Evolutionary conservation across 64 coral and sea anemone species (phyloP), one percentile per base, ranked within the genome.

Genomic region (Platygyra sinensis): DNA sequence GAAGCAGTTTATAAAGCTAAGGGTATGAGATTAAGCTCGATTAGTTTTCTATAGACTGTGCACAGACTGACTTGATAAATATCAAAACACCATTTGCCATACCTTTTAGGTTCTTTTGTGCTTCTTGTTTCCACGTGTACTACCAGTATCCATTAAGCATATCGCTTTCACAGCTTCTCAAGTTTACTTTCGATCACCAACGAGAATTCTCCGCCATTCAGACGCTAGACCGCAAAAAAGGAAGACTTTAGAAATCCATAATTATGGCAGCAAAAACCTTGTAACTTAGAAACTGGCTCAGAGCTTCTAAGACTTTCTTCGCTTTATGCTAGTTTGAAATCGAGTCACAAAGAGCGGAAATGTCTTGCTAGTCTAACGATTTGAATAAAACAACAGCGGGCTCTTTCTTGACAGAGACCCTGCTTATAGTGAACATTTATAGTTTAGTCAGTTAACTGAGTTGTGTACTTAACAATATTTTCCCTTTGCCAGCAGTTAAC

Each of bases 401-500:
- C 81, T 24, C 25, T 1, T 36, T 84, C 36, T 71, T 51, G 62
- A 72, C 60, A 71, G 19, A 85, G 62, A 17, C 32, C 46, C 20
- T 46, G 61, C 24, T 28, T 30, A 5, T 24, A 28, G 63, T 29
- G 24, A 65, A 28, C 63, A 71, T 85, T 72, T 71, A 85, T 85
- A 72, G 33, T 51, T 71, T 17, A 85, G 81, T 46, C 3, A 46
- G 42, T 72, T 71, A 64, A 67, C 60, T 51, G 81, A 71, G 63
- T 71, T 85, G 81, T 85, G 81, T 85, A 85, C 81, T 46, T 67
- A 85, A 49, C 81, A 72, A 72, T 85, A 72, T 85, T 85, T 85
- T 85, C 63, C 22, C 63, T 85, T 22, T 71, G 60, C 30, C 83
- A 78, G 86, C 87, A 89, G 92, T 91, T 92, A 90, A 91, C 91